phyloP scores from a whole-genome alignment of 2,888 invertebrate genomes.

The Coecobrya sp. region DNA sequence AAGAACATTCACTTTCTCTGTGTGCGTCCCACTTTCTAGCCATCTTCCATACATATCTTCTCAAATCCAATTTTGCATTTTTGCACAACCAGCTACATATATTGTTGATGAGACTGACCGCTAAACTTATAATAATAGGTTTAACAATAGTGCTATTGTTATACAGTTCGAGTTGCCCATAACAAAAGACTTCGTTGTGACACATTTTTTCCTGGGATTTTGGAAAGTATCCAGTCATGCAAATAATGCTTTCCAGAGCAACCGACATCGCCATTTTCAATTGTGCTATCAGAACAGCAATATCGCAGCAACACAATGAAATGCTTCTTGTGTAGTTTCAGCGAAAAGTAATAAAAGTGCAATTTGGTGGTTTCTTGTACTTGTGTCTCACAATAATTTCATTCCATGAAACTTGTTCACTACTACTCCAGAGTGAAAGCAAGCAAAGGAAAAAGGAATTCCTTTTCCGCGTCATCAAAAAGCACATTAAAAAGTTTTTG shows the following conservation, averaged over 20 bases:
- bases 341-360: neutral
- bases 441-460: neutral
- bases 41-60: too few relatives aligned
- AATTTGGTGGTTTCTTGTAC: neutral
- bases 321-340: neutral
- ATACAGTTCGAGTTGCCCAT: neutral
- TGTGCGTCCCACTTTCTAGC: too few relatives aligned
- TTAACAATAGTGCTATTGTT: neutral
- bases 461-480: neutral
- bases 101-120: too few relatives aligned
- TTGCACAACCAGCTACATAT: too few relatives aligned
- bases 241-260: neutral
- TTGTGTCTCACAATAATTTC: neutral
- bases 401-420: neutral
- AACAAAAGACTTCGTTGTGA: neutral
- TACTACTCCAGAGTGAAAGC: neutral
- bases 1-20: too few relatives aligned
- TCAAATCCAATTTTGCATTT: too few relatives aligned
- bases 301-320: neutral
- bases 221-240: slow-evolving; percentile 1
- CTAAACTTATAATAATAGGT: too few relatives aligned
- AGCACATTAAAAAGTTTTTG: slow-evolving; percentile 1
- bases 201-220: neutral
- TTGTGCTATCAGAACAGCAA: neutral
- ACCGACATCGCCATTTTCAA: neutral